A percentile compares a stretch with the other conserved stretches of the same genome.
phyloP scores from a whole-genome alignment of 2,888 invertebrate genomes.

The Melieria picta region DNA sequence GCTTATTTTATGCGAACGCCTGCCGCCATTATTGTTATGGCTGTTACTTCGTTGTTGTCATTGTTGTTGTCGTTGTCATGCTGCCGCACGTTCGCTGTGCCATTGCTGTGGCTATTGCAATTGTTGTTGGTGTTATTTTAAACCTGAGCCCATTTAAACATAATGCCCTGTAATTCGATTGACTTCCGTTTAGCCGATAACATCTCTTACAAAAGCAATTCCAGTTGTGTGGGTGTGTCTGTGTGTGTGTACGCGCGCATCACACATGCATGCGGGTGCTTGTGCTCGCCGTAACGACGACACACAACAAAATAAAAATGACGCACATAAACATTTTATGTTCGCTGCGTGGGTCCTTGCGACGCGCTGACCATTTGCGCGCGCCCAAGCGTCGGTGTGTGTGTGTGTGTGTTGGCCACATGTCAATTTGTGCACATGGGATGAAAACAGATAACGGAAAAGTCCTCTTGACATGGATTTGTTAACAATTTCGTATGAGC shows the following conservation, averaged over 20 bases:
- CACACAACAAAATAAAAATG: not conserved
- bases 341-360: not conserved
- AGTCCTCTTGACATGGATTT: conserved; percentile 13
- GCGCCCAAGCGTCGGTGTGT: too few species aligned
- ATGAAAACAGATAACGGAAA: conserved; percentile 5
- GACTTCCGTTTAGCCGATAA: conserved; percentile 11
- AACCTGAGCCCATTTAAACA: conserved; percentile 20
- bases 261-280: too few species aligned
- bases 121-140: conserved; percentile 20
- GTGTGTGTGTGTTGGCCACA: not conserved
- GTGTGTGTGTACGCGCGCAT: not conserved
- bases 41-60: not conserved
- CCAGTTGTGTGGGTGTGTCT: not conserved
- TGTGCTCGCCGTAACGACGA: too few species aligned
- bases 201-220: not conserved
- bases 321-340: conserved; percentile 2
- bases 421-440: not conserved
- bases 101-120: not conserved
- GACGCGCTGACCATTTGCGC: not conserved
- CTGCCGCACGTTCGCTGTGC: not conserved
- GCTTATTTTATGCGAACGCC: not conserved
- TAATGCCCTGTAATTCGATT: conserved; percentile 22
- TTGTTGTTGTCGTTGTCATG: conserved; percentile 10
- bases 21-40: not conserved
- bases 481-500: not conserved